A percentile compares a stretch with the other conserved stretches of the same genome.
Conservation (phyloP, 2,797 vertebrate species). For the Botia kubotai region DNA sequence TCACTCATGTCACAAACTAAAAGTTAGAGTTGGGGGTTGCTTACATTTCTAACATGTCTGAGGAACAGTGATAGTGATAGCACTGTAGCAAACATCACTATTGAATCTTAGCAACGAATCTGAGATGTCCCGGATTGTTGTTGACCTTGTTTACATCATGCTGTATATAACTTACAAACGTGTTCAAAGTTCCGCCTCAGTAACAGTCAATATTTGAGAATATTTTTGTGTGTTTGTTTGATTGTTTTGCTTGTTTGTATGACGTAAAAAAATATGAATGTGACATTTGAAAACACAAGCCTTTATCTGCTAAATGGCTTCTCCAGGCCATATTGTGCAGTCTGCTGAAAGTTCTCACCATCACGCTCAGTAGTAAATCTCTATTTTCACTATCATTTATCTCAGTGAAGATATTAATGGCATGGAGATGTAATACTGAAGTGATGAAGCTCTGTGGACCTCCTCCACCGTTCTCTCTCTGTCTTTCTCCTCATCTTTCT, state of each 20-base stretch:
- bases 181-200: slow-evolving; percentile 15
- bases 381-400: slow-evolving; percentile 32
- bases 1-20: not conserved
- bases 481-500: not conserved
- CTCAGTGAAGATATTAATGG: slow-evolving; percentile 31
- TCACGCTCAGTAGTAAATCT: slow-evolving; percentile 27
- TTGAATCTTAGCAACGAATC: not conserved
- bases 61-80: not conserved
- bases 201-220: not conserved
- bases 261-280: slow-evolving; percentile 39
- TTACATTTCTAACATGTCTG: not conserved
- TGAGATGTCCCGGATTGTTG: not conserved
- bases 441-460: slow-evolving; percentile 26
- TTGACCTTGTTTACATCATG: slow-evolving; percentile 22
- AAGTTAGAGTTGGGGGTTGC: not conserved
- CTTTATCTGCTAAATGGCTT: slow-evolving; percentile 30
- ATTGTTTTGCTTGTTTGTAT: slow-evolving; percentile 25
- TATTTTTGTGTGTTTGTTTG: not conserved
- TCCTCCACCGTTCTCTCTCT: not conserved
- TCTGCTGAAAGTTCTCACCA: slow-evolving; percentile 7
- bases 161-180: slow-evolving; percentile 4
- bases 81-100: not conserved
- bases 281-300: slow-evolving; percentile 37
- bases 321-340: slow-evolving; percentile 5
- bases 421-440: slow-evolving; percentile 13